Evolutionary conservation across 2,888 invertebrate genomes (phyloP).

Genomic region (Chouioia cunea): DNA sequence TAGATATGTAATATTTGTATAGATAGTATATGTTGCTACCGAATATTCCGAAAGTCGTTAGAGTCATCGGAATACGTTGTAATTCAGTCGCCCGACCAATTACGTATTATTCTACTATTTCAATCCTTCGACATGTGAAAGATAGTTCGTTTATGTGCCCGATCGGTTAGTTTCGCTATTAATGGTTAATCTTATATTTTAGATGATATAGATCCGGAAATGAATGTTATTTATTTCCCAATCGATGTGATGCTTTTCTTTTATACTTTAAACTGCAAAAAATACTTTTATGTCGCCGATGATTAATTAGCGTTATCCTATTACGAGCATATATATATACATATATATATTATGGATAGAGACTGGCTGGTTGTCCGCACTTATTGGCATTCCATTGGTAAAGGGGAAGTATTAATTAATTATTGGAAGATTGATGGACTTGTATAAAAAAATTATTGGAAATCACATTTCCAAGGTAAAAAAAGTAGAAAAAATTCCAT

Average conservation of each 20-base stretch:
- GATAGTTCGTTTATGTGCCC: no score
- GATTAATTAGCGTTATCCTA: constrained; percentile 44
- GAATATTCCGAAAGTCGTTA: no score
- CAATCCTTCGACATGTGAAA: no score
- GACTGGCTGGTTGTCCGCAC: constrained; percentile 25
- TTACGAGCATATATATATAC: constrained; percentile 9
- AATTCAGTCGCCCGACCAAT: no score
- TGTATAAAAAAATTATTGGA: constrained; percentile 29
- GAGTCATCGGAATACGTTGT: no score
- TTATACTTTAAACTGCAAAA: constrained; percentile 19
- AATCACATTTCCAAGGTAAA: constrained; percentile 23
- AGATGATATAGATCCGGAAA: neutral
- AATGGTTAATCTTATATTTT: no score
- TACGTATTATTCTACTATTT: no score
- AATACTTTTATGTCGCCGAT: constrained; percentile 28
- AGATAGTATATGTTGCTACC: no score
- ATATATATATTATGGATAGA: constrained; percentile 32
- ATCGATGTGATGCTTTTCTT: constrained; percentile 7
- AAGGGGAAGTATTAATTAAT: constrained; percentile 43
- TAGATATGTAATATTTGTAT: no score
- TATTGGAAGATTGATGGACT: constrained; percentile 42
- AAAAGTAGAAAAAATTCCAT: neutral
- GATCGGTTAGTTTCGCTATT: no score
- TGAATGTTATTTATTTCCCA: neutral
- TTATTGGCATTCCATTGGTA: constrained; percentile 45